Evolutionary conservation across 1,140 invertebrate genomes (phyloP), one percentile per base, ranked within the genome.

Genomic region (Tetragnatha versicolor): DNA sequence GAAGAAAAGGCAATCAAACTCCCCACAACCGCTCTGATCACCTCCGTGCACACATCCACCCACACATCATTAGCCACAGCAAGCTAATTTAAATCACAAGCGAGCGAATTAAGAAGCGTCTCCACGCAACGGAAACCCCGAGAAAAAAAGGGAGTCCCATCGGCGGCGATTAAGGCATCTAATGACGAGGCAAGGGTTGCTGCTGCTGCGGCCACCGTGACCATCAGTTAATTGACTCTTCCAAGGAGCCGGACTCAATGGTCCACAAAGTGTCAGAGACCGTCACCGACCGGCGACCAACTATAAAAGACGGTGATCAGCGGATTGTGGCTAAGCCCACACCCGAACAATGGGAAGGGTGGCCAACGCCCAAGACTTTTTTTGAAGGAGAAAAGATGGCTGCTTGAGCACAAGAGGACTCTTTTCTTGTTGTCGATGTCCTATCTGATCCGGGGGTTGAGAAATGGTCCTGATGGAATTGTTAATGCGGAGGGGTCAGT

Each of bases 251-350:
- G n/a, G n/a, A 35, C 73, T 77, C 73, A 66, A 65, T 77, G 73
- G 73, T 77, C 73, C 60, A 39, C 60, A 77, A 77, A 77, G 73
- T 77, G 76, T 79, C 76, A 79, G 76, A 69, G 76, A 79, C 76
- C 76, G 76, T 79, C 76, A 79, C 76, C 51, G 76, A 60, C 63
- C 63, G 65, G 42, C 49, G 76, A 39, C 65, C 76, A 79, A 31
- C 76, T 68, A 53, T 79, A 65, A n/a, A 65, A 37, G 76, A 47
- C 76, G 51, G 76, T 68, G 65, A 58, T 58, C 76, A 79, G 12
- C 42, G 65, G 42, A 12, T 68, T 79, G 76, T 79, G 76, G 63
- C 76, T 79, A 79, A 79, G 76, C 76, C 37, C 76, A 31, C 20
- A 10, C 31, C 37, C 51, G 47, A 61, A 79, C 76, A 79, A 79